Evolutionary conservation across 1,140 invertebrate species (phyloP), one percentile per base, ranked within the genome.

Genomic region (Pseudachorutes palmiensis): DNA sequence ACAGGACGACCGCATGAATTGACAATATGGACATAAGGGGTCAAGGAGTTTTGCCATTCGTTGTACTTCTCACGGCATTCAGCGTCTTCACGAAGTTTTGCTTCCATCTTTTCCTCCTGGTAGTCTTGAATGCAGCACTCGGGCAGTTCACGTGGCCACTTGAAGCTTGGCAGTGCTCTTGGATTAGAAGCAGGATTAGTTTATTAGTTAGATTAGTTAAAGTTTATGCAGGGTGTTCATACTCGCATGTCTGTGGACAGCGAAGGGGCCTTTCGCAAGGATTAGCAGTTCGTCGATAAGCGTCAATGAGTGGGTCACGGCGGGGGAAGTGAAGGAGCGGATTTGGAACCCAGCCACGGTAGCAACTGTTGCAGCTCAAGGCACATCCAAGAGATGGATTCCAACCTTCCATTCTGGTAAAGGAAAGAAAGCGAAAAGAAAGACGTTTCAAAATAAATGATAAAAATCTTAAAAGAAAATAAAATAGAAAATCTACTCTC

Each of bases 171-270:
- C 3, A 55, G 9, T 16, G 51, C 9, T 24, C 51, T 55, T 14
- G 14, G 24, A 55, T 55, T 12, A 41, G 5, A 41, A 41, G 36
- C 36, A 41, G 5, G 5, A 19, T 9, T 9, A 19, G 19, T 9
- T 9, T 41, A 41, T 5, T 9, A 41, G 19, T 19, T 9, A 24
- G 24, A 55, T 14, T 14, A 14, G 12, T 5, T 16, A 14, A 14
- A 55, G 5, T 55, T 55, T 55, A 26, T 9, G 24, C 3, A 9
- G 9, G 24, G 14, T 24, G 24, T 22, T 24, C 48, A 32, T 58
- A 67, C 65, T 67, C 60, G 65, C 65, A 67, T 30, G 58, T 49
- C 19, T 33, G 59, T 5, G 58, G 58, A 55, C 59, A 67, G 30
- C 65, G 14, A 36, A 41, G 32, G 2, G 65, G 65, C 14, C 65